These are phyloP conservation scores for Nesoenas mayeri DNA, from an alignment of 2,113 vertebrate species.

Conservation along the genomic window DNA sequence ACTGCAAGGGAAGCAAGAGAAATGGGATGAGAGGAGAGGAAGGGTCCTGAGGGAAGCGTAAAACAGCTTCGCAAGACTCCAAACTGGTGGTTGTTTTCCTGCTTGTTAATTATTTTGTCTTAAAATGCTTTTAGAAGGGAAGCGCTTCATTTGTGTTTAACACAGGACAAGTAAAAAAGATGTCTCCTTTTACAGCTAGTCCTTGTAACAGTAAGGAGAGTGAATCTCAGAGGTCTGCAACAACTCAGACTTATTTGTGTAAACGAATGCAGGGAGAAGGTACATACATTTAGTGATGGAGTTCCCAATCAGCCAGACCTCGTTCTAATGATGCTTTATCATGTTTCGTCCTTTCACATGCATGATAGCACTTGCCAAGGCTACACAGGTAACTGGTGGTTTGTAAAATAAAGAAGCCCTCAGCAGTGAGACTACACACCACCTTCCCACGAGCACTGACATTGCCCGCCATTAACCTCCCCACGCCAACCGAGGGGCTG, in stretches of 20 bases:
- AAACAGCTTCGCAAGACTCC: background rate
- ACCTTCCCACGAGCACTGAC: background rate
- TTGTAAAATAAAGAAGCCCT: background rate
- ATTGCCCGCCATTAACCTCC: background rate
- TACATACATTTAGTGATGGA: background rate
- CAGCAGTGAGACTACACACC: background rate
- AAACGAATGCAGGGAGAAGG: background rate
- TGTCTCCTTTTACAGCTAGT: background rate
- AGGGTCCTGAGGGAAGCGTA: background rate
- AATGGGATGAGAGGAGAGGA: background rate
- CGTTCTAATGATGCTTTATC: background rate
- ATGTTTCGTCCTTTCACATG: background rate
- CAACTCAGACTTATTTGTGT: background rate
- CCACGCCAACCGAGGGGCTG: background rate
- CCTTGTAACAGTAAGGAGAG: background rate
- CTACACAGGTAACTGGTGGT: background rate
- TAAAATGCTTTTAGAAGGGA: background rate
- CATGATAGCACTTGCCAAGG: background rate
- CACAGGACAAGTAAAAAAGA: background rate
- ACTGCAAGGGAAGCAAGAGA: background rate
- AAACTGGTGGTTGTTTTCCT: background rate
- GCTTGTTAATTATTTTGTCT: conserved; percentile 10
- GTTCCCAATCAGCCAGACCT: background rate
- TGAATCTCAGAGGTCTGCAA: background rate
- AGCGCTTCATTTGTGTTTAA: background rate